A percentile compares a stretch with the other conserved stretches of the same genome.
Evolutionary conservation across 2,888 invertebrate species (phyloP).

Genomic region (Scelioninae gen. 2): DNA sequence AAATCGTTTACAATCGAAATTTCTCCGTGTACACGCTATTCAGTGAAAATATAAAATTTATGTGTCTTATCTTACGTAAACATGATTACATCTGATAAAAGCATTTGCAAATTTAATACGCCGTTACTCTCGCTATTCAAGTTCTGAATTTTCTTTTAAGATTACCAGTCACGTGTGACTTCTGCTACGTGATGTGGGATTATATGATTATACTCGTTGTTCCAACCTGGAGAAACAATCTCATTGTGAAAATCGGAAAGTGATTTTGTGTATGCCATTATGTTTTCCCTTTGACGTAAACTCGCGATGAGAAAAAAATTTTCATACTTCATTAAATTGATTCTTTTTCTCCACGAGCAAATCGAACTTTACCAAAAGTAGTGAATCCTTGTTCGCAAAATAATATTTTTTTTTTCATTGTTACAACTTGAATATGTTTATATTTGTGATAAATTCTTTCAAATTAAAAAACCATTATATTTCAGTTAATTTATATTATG

Average conservation of each 20-base stretch:
- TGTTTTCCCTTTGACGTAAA: constrained; percentile 15
- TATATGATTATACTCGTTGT: constrained; percentile 23
- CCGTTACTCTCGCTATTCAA: constrained; percentile 34
- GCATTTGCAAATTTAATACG: constrained; percentile 30
- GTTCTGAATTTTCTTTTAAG: constrained; percentile 20
- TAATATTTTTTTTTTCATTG: constrained; percentile 18
- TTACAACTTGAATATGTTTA: no score
- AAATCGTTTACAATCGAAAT: no score
- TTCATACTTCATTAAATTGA: not conserved
- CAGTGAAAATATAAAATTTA: not conserved
- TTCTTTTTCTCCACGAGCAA: not conserved
- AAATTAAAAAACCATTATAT: no score
- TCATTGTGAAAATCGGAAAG: constrained; percentile 35
- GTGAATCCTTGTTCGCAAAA: constrained; percentile 2
- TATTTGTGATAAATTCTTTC: no score
- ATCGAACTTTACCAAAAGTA: not conserved
- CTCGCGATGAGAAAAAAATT: not conserved
- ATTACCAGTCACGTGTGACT: constrained; percentile 43
- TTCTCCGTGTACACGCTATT: no score
- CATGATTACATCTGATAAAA: constrained; percentile 28
- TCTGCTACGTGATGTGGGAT: constrained; percentile 32
- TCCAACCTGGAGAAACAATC: constrained; percentile 13
- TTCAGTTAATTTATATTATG: no score
- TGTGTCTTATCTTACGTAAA: constrained; percentile 18
- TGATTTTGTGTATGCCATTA: constrained; percentile 26